A percentile compares a stretch with the other conserved stretches of the same genome.
phyloP scores from a whole-genome alignment of 1,140 invertebrate species.

The Sarcophaga peregrina region DNA sequence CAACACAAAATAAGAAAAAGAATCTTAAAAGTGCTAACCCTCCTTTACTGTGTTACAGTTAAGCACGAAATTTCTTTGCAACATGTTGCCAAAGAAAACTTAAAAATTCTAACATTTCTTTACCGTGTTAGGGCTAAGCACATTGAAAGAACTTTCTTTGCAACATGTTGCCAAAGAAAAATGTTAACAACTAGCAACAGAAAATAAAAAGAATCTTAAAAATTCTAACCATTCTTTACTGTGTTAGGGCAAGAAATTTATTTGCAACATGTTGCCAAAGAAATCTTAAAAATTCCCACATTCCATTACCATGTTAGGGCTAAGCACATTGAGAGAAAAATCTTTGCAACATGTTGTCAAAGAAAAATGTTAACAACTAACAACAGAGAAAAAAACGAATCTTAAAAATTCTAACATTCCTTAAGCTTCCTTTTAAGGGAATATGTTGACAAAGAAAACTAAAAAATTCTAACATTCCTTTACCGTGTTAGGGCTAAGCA shows the following conservation, averaged over 20 bases:
- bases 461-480: not conserved
- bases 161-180: not conserved
- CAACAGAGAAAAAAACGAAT: too few relatives aligned
- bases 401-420: too few relatives aligned
- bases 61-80: too few relatives aligned
- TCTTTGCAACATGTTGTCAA: not conserved
- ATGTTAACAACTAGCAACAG: too few relatives aligned
- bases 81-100: not conserved
- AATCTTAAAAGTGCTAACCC: too few relatives aligned
- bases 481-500: not conserved
- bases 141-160: not conserved
- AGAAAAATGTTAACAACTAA: not conserved
- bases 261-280: not conserved
- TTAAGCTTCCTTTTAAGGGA: too few relatives aligned
- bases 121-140: not conserved
- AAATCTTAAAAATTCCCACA: not conserved
- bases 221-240: too few relatives aligned
- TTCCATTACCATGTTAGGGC: not conserved
- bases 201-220: too few relatives aligned
- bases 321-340: not conserved
- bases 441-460: not conserved
- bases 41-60: too few relatives aligned
- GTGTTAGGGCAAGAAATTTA: too few relatives aligned
- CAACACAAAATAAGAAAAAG: too few relatives aligned
- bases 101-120: not conserved